Evolutionary conservation across 1,140 invertebrate genomes (phyloP).

Genomic region (Lepidurus packardi): DNA sequence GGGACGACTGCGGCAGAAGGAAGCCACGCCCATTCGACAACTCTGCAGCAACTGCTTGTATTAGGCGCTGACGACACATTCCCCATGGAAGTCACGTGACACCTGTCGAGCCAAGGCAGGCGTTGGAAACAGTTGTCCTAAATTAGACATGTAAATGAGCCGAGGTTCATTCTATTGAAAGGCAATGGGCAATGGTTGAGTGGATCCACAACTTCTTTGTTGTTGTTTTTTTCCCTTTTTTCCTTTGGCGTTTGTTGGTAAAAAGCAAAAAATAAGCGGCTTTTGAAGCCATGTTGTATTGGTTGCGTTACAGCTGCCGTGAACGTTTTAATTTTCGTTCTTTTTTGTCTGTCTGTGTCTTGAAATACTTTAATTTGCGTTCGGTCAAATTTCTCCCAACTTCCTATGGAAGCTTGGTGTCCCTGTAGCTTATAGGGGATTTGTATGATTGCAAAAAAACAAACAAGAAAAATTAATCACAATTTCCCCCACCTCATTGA

Average conservation of each 20-base stretch:
- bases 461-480: slow-evolving; percentile 9
- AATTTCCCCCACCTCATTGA: background rate
- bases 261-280: background rate
- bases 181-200: slow-evolving; percentile 24
- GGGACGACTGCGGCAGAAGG: slow-evolving; percentile 25
- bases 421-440: slow-evolving; percentile 10
- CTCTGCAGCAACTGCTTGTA: slow-evolving; percentile 28
- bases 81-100: slow-evolving; percentile 34
- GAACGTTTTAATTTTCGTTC: background rate
- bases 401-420: slow-evolving; percentile 17
- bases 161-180: slow-evolving; percentile 7
- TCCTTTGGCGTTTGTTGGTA: slow-evolving; percentile 29
- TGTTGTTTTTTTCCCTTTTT: slow-evolving; percentile 24
- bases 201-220: slow-evolving; percentile 26
- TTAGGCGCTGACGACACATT: slow-evolving; percentile 28
- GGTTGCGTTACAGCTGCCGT: slow-evolving; percentile 13
- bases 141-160: slow-evolving; percentile 10
- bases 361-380: slow-evolving; percentile 2
- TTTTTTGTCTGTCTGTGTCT: slow-evolving; percentile 6
- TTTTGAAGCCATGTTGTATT: background rate
- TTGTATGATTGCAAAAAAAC: background rate
- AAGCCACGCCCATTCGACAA: slow-evolving; percentile 27
- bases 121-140: slow-evolving; percentile 23
- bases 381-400: slow-evolving; percentile 19
- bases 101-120: slow-evolving; percentile 26